Evolutionary conservation across 2,113 vertebrate genomes (phyloP).

Genomic region (Tragelaphus strepsiceros): DNA sequence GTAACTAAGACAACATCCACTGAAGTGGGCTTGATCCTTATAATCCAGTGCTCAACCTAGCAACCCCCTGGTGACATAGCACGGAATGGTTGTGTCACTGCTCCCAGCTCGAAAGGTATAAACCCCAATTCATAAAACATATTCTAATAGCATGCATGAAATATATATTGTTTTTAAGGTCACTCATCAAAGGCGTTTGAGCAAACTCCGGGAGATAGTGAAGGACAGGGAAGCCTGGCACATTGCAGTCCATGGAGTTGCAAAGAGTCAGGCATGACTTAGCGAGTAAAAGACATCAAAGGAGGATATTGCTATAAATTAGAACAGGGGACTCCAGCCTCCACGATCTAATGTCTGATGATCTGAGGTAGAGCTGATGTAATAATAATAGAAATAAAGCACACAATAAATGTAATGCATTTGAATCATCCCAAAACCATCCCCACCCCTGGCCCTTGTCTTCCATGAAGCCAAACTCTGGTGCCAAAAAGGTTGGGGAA

Average conservation of each 20-base stretch:
- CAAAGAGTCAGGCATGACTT: background rate
- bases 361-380: background rate
- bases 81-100: background rate
- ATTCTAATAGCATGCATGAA: background rate
- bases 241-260: background rate
- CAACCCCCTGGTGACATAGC: background rate
- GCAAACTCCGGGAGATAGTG: background rate
- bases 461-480: background rate
- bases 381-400: background rate
- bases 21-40: background rate
- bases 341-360: background rate
- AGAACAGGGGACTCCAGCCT: background rate
- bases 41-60: background rate
- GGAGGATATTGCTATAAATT: background rate
- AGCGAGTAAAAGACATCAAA: background rate
- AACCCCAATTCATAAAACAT: background rate
- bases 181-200: background rate
- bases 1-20: background rate
- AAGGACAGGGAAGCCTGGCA: background rate
- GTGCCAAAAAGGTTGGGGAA: background rate
- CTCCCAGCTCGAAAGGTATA: background rate
- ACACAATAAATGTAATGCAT: background rate
- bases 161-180: background rate
- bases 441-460: background rate
- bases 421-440: background rate